Evolutionary conservation across 2,797 vertebrate species (phyloP), one percentile per base, ranked within the genome.

Genomic region (Phataginus tricuspis): DNA sequence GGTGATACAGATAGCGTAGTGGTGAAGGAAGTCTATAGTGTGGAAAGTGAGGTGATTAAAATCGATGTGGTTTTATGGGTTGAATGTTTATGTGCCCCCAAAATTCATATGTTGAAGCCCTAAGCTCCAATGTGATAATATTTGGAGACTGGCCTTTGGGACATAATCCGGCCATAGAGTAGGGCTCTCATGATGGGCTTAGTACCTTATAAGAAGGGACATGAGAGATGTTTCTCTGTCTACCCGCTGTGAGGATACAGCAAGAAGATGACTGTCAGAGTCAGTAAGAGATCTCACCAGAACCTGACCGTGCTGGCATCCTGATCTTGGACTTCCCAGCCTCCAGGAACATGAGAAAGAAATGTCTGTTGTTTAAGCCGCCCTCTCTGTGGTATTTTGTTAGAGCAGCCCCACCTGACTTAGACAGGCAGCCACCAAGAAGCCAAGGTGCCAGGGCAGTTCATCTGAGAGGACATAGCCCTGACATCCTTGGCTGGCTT

Each of bases 241-340:
- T 53, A 18, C 34, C 4, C 34, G 25, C 1, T 15, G 31, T n/a
- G 34, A 61, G 66, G 25, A 64, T 45, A 74, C 11, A 53, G 19
- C 1, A 5, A 18, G 25, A 72, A 64, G 77, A 5, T 21, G 49
- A 5, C 63, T 12, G 42, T 18, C 80, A 7, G 15, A 55, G 23
- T 13, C 1, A 0, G 55, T 53, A 49, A 31, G 27, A 29, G 13
- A 2, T 15, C 51, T n/a, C 8, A 0, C 37, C 34, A 5, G 82
- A 51, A 25, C 72, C 72, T 3, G 29, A 16, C 45, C 16, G 13
- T 4, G 9, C 5, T 2, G 39, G 75, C 39, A 21, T n/a, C 25
- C 37, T 57, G 18, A 16, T 45, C 42, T 37, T 39, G 27, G 59
- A 25, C 72, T 71, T 91, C 23, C 25, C 51, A 57, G 82, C 34